Base-by-base conservation (phyloP, 2,888 invertebrate species). In the Acanthococcus lagerstroemiae region DNA sequence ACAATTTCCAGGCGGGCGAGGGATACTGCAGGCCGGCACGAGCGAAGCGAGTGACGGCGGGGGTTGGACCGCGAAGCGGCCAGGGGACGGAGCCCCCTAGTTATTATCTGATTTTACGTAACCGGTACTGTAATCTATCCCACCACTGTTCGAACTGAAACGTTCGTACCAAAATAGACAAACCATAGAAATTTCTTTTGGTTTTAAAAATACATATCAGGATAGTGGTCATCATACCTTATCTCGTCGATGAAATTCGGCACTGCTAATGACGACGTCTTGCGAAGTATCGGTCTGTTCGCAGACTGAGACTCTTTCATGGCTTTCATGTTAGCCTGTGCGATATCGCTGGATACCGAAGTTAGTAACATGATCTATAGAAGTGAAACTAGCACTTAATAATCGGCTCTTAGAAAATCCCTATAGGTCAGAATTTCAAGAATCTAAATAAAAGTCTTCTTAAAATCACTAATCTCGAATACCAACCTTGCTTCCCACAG, bases 271-370 rank as follows among this genome's bases (percentile, higher is more conserved):
- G 94, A 94, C 26, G 93, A 93, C 0, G 93, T 91, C 75, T 94
- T 94, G 63, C 94, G 83, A 17, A 95, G 78, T 63, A 94, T 86
- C 0, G 92, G 90, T 19, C 91, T 80, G 75, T 89, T 89, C 72
- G 84, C 86, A 70, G 86, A 87, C 70, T 89, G 84, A 0, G 89
- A 90, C 76, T 90, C 90, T 74, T 87, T 88, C 89, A 90, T 89
- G 12, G 89, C 87, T 79, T 92, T 92, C 74, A 93, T 85, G 75
- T 94, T 95, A 12, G 94, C 92, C 75, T 95, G 94, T 0, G 95
- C 95, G 25, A 95, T 81, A 77, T 96, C 95, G 70, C 91, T 92
- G 1, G 94, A 94, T 0, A 96, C 90, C 0, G 94, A 90, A 0
- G 95, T 92, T 72, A 94, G 96, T 6, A 96, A 78, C 75, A 94